Conservation (phyloP, 1,140 invertebrate species). For the Antheraea pernyi region DNA sequence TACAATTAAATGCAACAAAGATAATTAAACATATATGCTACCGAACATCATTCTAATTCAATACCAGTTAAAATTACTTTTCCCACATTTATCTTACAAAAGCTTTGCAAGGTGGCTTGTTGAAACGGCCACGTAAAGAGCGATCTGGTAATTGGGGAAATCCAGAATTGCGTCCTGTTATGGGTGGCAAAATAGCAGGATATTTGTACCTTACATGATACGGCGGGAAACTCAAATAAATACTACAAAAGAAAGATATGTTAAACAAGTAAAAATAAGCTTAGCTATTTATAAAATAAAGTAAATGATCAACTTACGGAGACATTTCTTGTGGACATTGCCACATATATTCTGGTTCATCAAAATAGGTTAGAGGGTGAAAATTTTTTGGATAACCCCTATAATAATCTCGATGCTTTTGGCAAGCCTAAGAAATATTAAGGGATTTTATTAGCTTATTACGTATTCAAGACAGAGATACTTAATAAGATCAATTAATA, state of each 20-base stretch:
- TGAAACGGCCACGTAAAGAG: constrained; percentile 58
- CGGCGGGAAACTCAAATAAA: constrained; percentile 73
- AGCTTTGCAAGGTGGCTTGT: constrained; percentile 45
- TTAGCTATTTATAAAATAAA: neutral
- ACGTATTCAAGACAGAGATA: neutral
- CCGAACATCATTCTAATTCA: too few species aligned
- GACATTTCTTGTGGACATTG: constrained; percentile 72
- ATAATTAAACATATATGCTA: too few species aligned
- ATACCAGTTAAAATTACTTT: neutral
- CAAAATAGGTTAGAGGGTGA: constrained; percentile 80
- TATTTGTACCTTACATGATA: constrained; percentile 77
- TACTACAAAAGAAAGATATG: constrained; percentile 42
- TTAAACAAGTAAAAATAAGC: neutral
- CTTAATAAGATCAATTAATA: constrained; percentile 4
- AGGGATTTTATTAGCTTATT: constrained; percentile 13
- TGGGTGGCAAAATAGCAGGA: constrained; percentile 70
- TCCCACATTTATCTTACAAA: constrained; percentile 35
- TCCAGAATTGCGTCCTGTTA: constrained; percentile 54
- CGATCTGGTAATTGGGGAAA: constrained; percentile 69
- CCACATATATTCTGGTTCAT: constrained; percentile 68
- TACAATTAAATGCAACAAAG: too few species aligned
- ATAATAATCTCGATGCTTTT: constrained; percentile 80
- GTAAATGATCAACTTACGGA: constrained; percentile 15
- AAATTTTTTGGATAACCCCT: constrained; percentile 74
- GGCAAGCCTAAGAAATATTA: constrained; percentile 67